Evolutionary conservation across 92 coral and sea anemone species (phyloP).

Genomic region (Blastomussa wellsi): DNA sequence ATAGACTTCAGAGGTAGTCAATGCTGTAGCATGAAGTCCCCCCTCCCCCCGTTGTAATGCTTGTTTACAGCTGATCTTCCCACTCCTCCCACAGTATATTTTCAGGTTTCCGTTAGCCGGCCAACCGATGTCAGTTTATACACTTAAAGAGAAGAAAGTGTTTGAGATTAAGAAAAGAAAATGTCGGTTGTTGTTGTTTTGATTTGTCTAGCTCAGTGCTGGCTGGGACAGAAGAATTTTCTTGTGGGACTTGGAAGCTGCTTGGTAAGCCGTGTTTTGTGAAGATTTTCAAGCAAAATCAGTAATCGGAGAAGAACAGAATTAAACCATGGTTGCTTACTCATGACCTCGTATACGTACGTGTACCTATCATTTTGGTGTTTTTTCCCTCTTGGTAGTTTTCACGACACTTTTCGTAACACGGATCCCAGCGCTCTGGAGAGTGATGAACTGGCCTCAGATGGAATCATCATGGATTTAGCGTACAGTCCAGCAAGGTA

Average conservation of each 20-base stretch:
- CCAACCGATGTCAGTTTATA: no score
- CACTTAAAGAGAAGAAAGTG: no score
- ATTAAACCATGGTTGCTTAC: background rate
- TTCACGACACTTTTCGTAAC: constrained; percentile 86
- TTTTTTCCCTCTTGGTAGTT: constrained; percentile 45
- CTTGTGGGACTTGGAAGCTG: constrained; percentile 91
- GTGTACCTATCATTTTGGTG: background rate
- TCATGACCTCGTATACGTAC: background rate
- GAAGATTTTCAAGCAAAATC: background rate
- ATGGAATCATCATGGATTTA: constrained; percentile 95
- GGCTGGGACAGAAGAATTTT: constrained; percentile 97
- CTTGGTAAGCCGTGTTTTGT: constrained; percentile 60
- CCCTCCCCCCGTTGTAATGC: no score
- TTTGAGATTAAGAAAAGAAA: no score
- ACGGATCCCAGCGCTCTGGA: constrained; percentile 62
- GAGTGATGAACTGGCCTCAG: constrained; percentile 86
- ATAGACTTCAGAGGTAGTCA: no score
- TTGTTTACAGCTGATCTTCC: no score
- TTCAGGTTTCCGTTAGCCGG: no score
- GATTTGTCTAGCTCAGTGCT: constrained; percentile 78
- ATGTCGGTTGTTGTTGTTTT: no score
- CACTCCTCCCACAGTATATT: no score
- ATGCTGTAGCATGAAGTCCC: no score
- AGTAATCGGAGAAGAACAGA: background rate
- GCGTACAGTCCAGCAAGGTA: constrained; percentile 87